Base-by-base conservation (phyloP, 2,888 invertebrate genomes). In the Prosapia bicincta region DNA sequence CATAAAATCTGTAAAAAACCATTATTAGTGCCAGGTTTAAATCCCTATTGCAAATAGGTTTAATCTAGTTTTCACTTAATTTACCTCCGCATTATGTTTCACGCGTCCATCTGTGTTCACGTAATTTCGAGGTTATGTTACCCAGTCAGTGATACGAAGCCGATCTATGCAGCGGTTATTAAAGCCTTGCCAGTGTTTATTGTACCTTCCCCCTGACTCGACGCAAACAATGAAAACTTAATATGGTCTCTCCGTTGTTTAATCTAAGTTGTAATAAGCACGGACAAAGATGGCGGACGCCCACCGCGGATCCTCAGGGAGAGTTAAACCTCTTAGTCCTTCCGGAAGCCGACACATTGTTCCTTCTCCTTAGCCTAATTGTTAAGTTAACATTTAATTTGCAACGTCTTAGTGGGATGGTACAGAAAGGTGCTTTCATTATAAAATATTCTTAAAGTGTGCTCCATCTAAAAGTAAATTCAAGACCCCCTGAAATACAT, bases 261-360 rank as follows among this genome's bases (percentile, higher is more conserved):
- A 69, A 69, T 69, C 69, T 69, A 69, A 69, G 69, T 69, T 69
- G 69, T 69, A 69, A 69, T 69, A 69, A 69, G 28, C 28, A 3
- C 69, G 69, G 69, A 20, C 69, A 28, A 69, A 69, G 69, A 69
- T 69, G 69, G 26, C 26, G 69, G 20, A n/a, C 30, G 26, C 69
- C 23, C 28, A 69, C 26, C 69, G 28, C 54, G 20, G 54, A 10
- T 54, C 54, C 54, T 20, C 54, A 20, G 20, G 54, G 54, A 54
- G 20, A 54, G n/a, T 54, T 54, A 54, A 54, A 54, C 54, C 54
- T 54, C 54, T 54, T 54, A 54, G 54, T 54, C 54, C 54, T 54
- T n/a, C n/a, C 54, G 54, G 54, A 54, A 54, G 10, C 54, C 5
- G 20, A 20, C 54, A 20, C 20, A 54, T 54, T 54, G 54, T 54